Percentiles rank a stretch among this genome's conserved stretches.
These are phyloP conservation scores for Australoheros scitulus DNA, from an alignment of 2,113 vertebrate species.

Conservation along the genomic window DNA sequence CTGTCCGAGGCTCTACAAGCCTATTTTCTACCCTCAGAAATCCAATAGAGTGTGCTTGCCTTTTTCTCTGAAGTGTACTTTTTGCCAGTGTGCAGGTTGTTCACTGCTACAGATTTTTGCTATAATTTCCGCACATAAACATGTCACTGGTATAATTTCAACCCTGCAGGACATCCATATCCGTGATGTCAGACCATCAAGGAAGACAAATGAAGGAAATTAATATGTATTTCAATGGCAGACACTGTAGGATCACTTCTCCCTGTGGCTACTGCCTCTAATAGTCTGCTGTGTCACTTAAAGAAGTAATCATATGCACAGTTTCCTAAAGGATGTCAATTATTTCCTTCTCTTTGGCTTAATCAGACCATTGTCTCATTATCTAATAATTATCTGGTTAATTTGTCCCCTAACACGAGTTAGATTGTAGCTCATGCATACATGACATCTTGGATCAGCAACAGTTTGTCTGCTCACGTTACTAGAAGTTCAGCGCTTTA, in stretches of 20 bases:
- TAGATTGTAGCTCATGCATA: conserved; percentile 22
- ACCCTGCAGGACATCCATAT: conserved; percentile 54
- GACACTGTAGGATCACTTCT: conserved; percentile 10
- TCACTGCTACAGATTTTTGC: conserved; percentile 33
- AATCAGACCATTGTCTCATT: conserved; percentile 22
- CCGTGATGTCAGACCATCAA: conserved; percentile 48
- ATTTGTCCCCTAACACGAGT: conserved; percentile 12
- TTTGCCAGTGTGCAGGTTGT: conserved; percentile 9
- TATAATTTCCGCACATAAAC: conserved; percentile 71
- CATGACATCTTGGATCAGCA: conserved; percentile 7
- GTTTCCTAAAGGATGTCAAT: conserved; percentile 50
- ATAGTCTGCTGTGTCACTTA: conserved; percentile 59
- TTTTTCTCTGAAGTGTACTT: conserved; percentile 15
- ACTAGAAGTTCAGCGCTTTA: not conserved
- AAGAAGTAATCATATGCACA: conserved; percentile 35
- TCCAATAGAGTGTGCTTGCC: conserved; percentile 53
- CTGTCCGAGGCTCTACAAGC: conserved; percentile 62
- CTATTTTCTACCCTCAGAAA: conserved; percentile 63
- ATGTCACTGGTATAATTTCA: conserved; percentile 53
- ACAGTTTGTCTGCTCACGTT: not conserved
- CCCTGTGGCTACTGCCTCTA: conserved; percentile 38
- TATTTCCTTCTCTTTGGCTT: conserved; percentile 45
- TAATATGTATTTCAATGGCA: conserved; percentile 36
- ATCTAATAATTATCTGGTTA: conserved; percentile 30
- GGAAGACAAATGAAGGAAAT: conserved; percentile 31